Conservation (phyloP, 2,888 invertebrate genomes). For the Galerucella nymphaeae region DNA sequence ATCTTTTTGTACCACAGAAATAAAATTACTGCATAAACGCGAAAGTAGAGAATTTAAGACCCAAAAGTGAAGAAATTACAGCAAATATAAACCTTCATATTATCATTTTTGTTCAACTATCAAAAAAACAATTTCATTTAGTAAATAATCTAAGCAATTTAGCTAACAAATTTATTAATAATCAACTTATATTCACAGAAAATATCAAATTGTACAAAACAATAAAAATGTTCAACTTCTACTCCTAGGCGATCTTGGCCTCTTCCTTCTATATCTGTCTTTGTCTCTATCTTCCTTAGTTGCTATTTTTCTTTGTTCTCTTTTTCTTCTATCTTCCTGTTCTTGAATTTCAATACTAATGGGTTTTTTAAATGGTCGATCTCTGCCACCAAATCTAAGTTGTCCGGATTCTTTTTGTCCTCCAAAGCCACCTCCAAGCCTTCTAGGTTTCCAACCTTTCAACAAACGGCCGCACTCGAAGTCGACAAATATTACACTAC, state of each 20-base stretch:
- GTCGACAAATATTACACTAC: conserved; percentile 77
- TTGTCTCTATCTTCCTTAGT: conserved; percentile 37
- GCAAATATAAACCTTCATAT: too few species aligned
- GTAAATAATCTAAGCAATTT: too few species aligned
- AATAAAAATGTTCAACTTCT: conserved; percentile 26
- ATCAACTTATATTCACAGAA: too few species aligned
- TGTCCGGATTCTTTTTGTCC: conserved; percentile 90
- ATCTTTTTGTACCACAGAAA: too few species aligned
- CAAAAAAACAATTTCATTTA: too few species aligned
- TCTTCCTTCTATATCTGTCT: conserved; percentile 30
- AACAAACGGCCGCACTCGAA: conserved; percentile 78
- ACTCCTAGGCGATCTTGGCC: conserved; percentile 36
- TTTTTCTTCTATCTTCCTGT: conserved; percentile 46
- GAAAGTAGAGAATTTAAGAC: too few species aligned
- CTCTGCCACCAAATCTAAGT: conserved; percentile 85
- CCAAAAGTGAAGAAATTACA: too few species aligned
- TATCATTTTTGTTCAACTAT: too few species aligned
- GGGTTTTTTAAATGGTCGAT: conserved; percentile 80
- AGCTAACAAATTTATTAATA: too few species aligned
- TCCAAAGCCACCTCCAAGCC: conserved; percentile 89
- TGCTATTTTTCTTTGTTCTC: conserved; percentile 30
- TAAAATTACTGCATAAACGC: too few species aligned
- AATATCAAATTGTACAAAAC: neutral
- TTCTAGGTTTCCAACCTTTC: conserved; percentile 85
- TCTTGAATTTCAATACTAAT: conserved; percentile 63